phyloP scores from a whole-genome alignment of 2,113 vertebrate species.

The Paradisaea rubra region DNA sequence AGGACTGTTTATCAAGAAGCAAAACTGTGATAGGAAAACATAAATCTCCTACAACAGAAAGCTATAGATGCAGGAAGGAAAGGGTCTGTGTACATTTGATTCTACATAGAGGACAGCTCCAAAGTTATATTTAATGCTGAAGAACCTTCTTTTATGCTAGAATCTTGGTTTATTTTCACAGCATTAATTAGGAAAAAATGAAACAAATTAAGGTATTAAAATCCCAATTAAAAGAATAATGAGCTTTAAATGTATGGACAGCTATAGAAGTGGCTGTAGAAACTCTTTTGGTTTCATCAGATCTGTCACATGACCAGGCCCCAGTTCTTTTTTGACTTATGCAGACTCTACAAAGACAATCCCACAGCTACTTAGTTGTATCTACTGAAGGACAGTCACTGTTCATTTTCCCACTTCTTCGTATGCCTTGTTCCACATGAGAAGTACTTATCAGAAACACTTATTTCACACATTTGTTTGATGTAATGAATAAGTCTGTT shows the following conservation, averaged over 20 bases:
- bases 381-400: not conserved
- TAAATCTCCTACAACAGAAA: not conserved
- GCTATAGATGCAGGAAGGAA: not conserved
- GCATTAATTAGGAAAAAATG: not conserved
- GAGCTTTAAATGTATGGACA: not conserved
- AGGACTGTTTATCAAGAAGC: not conserved
- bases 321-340: not conserved
- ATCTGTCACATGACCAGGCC: not conserved
- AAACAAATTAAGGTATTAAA: not conserved
- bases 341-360: not conserved
- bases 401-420: not conserved
- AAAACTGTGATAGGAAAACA: not conserved
- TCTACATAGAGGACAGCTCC: not conserved
- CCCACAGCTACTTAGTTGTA: not conserved
- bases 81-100: not conserved
- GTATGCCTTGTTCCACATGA: not conserved
- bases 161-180: not conserved
- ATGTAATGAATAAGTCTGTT: not conserved
- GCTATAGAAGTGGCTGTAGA: not conserved
- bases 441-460: constrained; percentile 2
- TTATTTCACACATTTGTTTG: not conserved
- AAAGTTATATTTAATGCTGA: not conserved
- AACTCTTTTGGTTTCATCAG: not conserved
- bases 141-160: not conserved
- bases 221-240: not conserved